Base-by-base conservation (phyloP, 2,888 invertebrate species). In the Lithosia quadra region DNA sequence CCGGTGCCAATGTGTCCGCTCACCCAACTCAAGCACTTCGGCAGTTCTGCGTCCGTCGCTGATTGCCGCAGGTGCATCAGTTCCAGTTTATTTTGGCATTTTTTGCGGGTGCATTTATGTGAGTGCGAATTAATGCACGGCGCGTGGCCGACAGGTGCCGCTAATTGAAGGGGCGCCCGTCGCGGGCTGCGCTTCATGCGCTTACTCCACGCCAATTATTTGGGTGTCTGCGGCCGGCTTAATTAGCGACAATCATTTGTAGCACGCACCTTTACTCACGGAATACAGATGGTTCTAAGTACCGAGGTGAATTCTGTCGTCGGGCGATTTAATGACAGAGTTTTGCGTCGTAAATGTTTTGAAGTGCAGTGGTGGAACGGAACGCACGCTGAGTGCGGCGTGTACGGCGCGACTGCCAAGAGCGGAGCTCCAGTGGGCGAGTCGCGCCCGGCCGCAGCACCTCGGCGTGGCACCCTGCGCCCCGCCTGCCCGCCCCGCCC, bases 131-230 rank as follows among this genome's bases (percentile, higher is more conserved):
- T 93, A 93, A 92, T 91, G 89, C 85, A 83, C 85, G 83, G 79
- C 91, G 90, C 91, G 92, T 91, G 91, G 87, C 86, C 86, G 91
- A 90, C 94, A 95, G 94, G 92, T 94, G 95, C 85, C 85, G 77
- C 86, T 93, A 92, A 95, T 93, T 92, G 91, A 87, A 84, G 88
- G 92, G 89, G 91, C 87, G 89, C 90, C 85, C 87, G 88, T 86
- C 86, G 86, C 86, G 86, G 82, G 84, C 85, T 87, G 85, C 87
- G 85, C 87, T 84, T 83, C 84, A 84, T 86, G 86, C 85, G 90
- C 86, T 91, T 90, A 85, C 90, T 94, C 91, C 90, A 93, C 94
- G 94, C 90, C 88, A 91, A 93, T 94, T 92, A 92, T 91, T 92
- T 88, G 91, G 92, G 92, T 92, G 91, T 84, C 86, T 86, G 88